These are phyloP conservation scores for Drosophila micromelanica DNA, from an alignment of 1,140 invertebrate species.

Conservation along the genomic window DNA sequence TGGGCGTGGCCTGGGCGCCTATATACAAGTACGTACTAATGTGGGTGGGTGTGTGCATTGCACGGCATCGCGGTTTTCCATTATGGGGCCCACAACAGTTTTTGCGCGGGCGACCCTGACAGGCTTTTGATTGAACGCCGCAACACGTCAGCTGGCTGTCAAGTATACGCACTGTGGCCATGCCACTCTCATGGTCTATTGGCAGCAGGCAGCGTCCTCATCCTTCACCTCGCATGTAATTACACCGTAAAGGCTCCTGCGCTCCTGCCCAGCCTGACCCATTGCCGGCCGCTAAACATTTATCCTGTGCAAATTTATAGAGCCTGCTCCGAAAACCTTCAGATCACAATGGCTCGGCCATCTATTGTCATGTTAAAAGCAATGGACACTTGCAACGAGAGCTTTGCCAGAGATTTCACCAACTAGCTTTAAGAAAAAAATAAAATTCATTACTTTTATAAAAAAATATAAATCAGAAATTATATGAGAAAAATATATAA, in stretches of 20 bases:
- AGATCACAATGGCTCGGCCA: conserved; percentile 43
- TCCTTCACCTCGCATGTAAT: conserved; percentile 47
- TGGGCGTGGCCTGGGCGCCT: conserved; percentile 51
- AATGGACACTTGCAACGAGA: conserved; percentile 6
- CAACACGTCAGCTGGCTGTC: conserved; percentile 59
- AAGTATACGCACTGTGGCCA: conserved; percentile 65
- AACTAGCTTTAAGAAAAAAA: too few species aligned
- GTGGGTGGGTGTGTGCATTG: conserved; percentile 29
- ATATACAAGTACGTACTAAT: background rate
- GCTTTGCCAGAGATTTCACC: background rate
- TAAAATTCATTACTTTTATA: too few species aligned
- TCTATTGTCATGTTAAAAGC: conserved; percentile 71
- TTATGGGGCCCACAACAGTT: conserved; percentile 44
- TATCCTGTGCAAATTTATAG: conserved; percentile 46
- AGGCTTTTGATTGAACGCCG: conserved; percentile 73
- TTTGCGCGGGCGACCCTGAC: conserved; percentile 57
- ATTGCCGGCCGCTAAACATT: conserved; percentile 30
- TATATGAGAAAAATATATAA: too few species aligned
- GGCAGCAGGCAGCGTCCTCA: conserved; percentile 8
- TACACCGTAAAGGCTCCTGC: conserved; percentile 38
- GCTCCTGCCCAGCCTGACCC: conserved; percentile 22
- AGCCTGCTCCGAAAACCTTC: conserved; percentile 34
- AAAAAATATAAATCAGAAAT: too few species aligned
- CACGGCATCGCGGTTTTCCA: conserved; percentile 43
- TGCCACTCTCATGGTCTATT: conserved; percentile 25